Evolutionary conservation across 2,888 invertebrate genomes (phyloP), one percentile per base, ranked within the genome.

Genomic region (Physocephala rufipes): DNA sequence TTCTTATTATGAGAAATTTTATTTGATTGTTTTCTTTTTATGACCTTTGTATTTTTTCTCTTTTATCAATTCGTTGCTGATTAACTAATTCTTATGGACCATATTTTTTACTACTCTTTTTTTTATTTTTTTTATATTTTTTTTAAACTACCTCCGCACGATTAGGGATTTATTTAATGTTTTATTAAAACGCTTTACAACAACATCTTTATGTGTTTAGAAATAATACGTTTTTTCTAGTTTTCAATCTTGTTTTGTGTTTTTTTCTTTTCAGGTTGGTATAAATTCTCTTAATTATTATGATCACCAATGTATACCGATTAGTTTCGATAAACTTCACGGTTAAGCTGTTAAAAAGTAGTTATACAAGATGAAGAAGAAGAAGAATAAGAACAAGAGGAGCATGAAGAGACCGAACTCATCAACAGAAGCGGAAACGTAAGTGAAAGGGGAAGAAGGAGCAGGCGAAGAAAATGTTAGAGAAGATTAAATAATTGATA

Each of bases 201-300:
- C 26, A 65, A 51, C 26, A 7, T 16, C 30, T 30, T n/a, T 51
- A 16, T 13, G n/a, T n/a, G n/a, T n/a, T n/a, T n/a, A n/a, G n/a
- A n/a, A n/a, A n/a, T n/a, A 19, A 65, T 65, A 16, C 51, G 16
- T 65, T 51, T 28, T 28, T 47, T 49, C 21, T 30, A 15, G n/a
- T 36, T 13, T 43, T 62, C 13, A 3, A 43, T 36, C 16, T 61
- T 30, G 36, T 16, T 21, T n/a, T 62, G 21, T 43, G 15, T 45
- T 16, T 36, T 62, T 24, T n/a, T n/a, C n/a, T 21, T 64, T 64
- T 26, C 64, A 64, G 64, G 64, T 64, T 64, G 47, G 64, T 64
- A 49, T 36, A 26, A 26, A 26, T 55, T 15, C 24, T 55, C 26
- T 26, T 13, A 24, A 55, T 55, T 26, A 26, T 26, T 55, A 26